Evolutionary conservation across 2,113 vertebrate species (phyloP).

Genomic region (Cheilinus undulatus): DNA sequence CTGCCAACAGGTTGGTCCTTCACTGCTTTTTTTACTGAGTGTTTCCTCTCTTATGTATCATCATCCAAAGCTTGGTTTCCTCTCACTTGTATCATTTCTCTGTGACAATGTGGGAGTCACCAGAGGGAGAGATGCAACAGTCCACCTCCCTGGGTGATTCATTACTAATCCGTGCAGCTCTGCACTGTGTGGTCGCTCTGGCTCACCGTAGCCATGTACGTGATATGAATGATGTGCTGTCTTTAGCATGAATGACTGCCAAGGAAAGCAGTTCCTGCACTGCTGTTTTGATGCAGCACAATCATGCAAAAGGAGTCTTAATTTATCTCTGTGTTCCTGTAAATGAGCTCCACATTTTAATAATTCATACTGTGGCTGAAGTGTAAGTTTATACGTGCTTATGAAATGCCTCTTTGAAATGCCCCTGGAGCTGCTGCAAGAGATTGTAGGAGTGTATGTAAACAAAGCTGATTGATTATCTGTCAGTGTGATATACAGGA

Average conservation of each 20-base stretch:
- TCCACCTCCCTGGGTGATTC: conserved; percentile 77
- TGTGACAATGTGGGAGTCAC: conserved; percentile 73
- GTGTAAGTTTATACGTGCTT: conserved; percentile 42
- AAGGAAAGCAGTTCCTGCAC: conserved; percentile 63
- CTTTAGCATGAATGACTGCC: conserved; percentile 74
- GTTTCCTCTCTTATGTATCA: conserved; percentile 12
- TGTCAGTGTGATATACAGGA: conserved; percentile 39
- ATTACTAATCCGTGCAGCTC: conserved; percentile 73
- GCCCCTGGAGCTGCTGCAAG: conserved; percentile 23
- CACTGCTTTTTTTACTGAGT: neutral
- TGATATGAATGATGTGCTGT: conserved; percentile 81
- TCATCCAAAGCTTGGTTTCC: conserved; percentile 36
- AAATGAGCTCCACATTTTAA: conserved; percentile 67
- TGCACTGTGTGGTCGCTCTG: conserved; percentile 76
- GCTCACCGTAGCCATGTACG: conserved; percentile 74
- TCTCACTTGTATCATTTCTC: conserved; percentile 49
- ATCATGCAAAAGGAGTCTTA: conserved; percentile 56
- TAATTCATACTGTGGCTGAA: conserved; percentile 63
- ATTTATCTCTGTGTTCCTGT: conserved; percentile 54
- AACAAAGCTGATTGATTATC: conserved; percentile 58
- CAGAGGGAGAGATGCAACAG: conserved; percentile 75
- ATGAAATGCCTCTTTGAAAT: conserved; percentile 51
- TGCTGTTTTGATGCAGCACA: conserved; percentile 65
- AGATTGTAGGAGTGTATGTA: conserved; percentile 52
- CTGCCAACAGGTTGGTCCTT: conserved; percentile 67